Evolutionary conservation across 2,888 invertebrate genomes (phyloP), one percentile per base, ranked within the genome.

Genomic region (Dynastes tityus): DNA sequence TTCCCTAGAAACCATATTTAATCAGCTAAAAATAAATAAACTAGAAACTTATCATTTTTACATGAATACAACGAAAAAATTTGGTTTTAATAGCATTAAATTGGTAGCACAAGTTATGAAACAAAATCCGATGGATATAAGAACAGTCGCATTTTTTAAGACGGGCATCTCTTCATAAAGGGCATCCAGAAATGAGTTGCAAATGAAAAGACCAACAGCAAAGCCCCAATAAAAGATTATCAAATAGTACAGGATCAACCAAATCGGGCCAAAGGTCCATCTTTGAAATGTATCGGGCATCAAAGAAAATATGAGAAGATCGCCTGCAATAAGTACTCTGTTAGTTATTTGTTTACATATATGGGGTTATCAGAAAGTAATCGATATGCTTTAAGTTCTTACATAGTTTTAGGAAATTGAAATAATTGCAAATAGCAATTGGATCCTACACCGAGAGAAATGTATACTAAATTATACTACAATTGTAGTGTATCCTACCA

Each of bases 191-290:
- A 78, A 55, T n/a, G 67, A 32, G 53, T 73, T 73, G 16, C 16
- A 67, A 27, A 65, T 45, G 29, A 40, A 65, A 1, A 78, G 53
- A 16, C 65, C 37, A 13, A 45, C 64, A 13, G 64, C 40, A 37
- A 74, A 55, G 22, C 78, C 63, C 78, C 78, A 78, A 8, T 73
- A 64, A 27, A 73, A 78, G 13, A 78, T 49, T 4, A 64, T 16
- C n/a, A 53, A 6, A 22, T 58, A 78, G 32, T 78, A 78, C 40
- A 78, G 37, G 11, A 78, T 4, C 13, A 78, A 8, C 53, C 71
- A 53, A 16, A 65, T 13, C 6, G 55, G 73, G 1, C 73, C 73
- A n/a, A 74, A 22, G 4, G n/a, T 37, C 65, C 58, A 55, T 53
- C 78, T 63, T 51, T 71, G 71, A 51, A 78, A n/a, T 0, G 16